phyloP scores from a whole-genome alignment of 30 jellyfish, hydroid and myxozoan species.

The Cassiopea xamachana region DNA sequence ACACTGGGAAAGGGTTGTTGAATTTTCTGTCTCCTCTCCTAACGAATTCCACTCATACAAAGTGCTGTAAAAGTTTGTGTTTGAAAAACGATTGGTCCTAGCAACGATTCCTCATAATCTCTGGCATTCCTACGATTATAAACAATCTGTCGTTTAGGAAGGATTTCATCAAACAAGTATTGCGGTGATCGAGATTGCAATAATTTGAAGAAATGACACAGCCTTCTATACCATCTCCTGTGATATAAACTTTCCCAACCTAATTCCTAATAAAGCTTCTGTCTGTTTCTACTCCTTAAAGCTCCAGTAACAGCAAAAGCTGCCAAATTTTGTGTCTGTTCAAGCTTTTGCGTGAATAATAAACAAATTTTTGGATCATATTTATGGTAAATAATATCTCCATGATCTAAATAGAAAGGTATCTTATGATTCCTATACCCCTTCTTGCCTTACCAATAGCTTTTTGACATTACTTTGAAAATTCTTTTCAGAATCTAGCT shows the following conservation, averaged over 20 bases:
- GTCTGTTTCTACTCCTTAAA: slow-evolving; percentile 29
- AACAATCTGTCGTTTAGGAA: slow-evolving; percentile 15
- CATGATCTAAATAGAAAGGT: slow-evolving; percentile 15
- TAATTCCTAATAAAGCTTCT: slow-evolving; percentile 11
- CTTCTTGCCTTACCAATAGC: slow-evolving; percentile 43
- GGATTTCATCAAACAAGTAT: slow-evolving; percentile 26
- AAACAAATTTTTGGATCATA: slow-evolving; percentile 2
- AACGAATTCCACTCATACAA: slow-evolving; percentile 20
- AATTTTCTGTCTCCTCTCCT: not conserved
- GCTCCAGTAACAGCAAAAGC: slow-evolving; percentile 26
- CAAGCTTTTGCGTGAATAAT: slow-evolving; percentile 2
- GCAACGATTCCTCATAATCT: slow-evolving; percentile 1
- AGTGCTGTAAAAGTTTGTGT: not conserved
- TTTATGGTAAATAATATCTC: slow-evolving; percentile 28
- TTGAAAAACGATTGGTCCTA: slow-evolving; percentile 7
- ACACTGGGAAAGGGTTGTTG: not conserved
- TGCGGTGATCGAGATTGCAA: slow-evolving; percentile 17
- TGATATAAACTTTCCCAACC: slow-evolving; percentile 37
- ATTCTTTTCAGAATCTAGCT: slow-evolving; percentile 32
- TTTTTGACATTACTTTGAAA: slow-evolving; percentile 22
- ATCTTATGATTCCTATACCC: slow-evolving; percentile 29
- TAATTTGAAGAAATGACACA: slow-evolving; percentile 23
- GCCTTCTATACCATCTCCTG: slow-evolving; percentile 48
- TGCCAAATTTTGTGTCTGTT: not conserved
- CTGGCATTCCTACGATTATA: slow-evolving; percentile 6